Percentiles rank a stretch among this genome's conserved stretches.
Evolutionary conservation across 1,140 invertebrate genomes (phyloP).

Genomic region (Psilanteris sp.): DNA sequence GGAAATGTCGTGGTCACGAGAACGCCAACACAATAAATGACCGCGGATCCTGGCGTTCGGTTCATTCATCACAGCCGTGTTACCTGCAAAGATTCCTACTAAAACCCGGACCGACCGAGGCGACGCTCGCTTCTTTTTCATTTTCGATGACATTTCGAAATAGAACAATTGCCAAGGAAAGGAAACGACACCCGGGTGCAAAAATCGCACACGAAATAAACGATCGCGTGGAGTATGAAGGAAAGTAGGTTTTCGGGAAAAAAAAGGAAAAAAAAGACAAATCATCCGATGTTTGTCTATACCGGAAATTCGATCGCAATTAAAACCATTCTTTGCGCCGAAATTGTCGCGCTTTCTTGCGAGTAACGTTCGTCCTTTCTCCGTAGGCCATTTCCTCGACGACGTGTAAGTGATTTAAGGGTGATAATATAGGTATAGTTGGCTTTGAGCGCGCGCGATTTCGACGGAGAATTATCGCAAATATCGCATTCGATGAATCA

Average conservation of each 20-base stretch:
- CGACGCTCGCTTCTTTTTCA: not conserved
- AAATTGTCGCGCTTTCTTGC: no score
- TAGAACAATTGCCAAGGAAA: no score
- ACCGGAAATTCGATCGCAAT: conserved; percentile 8
- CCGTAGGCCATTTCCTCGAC: not conserved
- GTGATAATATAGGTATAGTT: conserved; percentile 40
- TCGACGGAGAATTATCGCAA: conserved; percentile 43
- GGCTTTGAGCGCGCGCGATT: conserved; percentile 32
- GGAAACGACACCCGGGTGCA: no score
- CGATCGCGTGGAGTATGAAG: no score
- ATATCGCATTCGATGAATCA: conserved; percentile 41
- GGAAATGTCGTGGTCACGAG: conserved; percentile 12
- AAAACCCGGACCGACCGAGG: conserved; percentile 8
- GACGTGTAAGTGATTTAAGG: conserved; percentile 24
- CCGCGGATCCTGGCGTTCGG: conserved; percentile 14
- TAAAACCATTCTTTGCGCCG: conserved; percentile 1
- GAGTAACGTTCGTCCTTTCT: no score
- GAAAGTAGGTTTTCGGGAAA: no score
- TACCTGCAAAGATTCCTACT: conserved; percentile 12
- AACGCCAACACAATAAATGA: conserved; percentile 17
- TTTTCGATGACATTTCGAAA: conserved; percentile 3
- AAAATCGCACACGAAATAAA: no score
- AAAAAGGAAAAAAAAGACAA: no score
- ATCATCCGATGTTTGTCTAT: no score
- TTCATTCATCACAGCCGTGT: conserved; percentile 12